Evolutionary conservation across 2,797 vertebrate species (phyloP), one percentile per base, ranked within the genome.

Genomic region (Monodelphis domestica): DNA sequence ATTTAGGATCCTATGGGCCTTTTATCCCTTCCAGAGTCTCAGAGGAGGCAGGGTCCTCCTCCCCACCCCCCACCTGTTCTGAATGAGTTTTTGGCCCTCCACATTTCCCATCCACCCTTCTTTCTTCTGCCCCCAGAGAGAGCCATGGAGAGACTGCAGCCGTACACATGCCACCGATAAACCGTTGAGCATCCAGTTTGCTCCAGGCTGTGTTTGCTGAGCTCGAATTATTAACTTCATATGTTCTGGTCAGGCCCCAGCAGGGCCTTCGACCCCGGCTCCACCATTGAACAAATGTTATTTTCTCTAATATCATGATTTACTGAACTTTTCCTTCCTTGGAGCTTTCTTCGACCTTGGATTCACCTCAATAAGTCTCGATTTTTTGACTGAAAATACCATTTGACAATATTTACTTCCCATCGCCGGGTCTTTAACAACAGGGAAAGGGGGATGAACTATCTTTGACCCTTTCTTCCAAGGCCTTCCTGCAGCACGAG

Each of bases 331-430:
- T 94, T 97, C 92, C 91, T 70, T 90, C 57, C 89, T 33, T 89
- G 96, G 95, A 97, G 95, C 91, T 97, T 97, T 94, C 94, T 94
- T 53, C 96, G 97, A 97, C 97, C 97, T 97, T 94, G 93, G 91
- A 92, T 97, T 98, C 97, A 97, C 96, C 97, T 97, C 97, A 96
- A 97, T 98, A 97, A 97, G 98, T 98, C 98, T 97, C 97, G 95
- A 98, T 97, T 98, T 97, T 78, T 95, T 97, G 97, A 97, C 97
- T 96, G 97, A 97, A 98, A 98, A 96, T 93, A 97, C 94, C 95
- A 96, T 95, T 97, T 97, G 96, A 98, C 98, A 97, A 94, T 96
- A 98, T 97, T 97, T 98, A 97, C 96, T 96, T 97, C 95, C 96
- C 95, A 97, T 91, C 91, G 96, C 96, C 97, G 96, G 96, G 97